These are phyloP conservation scores for human DNA, from an alignment of 2,113 vertebrate species.

Conservation along the genomic window GRCh38 chr1:175823501-175824000, in stretches of 20 bases:
- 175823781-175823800: background rate
- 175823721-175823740: background rate
- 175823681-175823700: constrained; percentile 14
- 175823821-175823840: background rate
- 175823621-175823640: constrained; percentile 42
- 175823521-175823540: background rate
- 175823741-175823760: background rate
- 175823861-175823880: background rate
- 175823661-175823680: constrained; percentile 52
- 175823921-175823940: constrained; percentile 33
- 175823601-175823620: constrained; percentile 32
- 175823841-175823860: background rate
- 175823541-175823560: background rate
- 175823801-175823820: background rate
- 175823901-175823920: constrained; percentile 59
- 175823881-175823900: constrained; percentile 16
- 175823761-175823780: background rate
- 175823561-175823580: rapidly evolving
- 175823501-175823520: constrained; percentile 38
- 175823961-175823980: constrained; percentile 61
- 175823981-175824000: constrained; percentile 59
- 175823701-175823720: background rate
- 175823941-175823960: constrained; percentile 54
- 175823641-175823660: constrained; percentile 57
- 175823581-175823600: background rate